Conservation (phyloP, 2,888 invertebrate genomes). For the Dolichopus griseipennis region DNA sequence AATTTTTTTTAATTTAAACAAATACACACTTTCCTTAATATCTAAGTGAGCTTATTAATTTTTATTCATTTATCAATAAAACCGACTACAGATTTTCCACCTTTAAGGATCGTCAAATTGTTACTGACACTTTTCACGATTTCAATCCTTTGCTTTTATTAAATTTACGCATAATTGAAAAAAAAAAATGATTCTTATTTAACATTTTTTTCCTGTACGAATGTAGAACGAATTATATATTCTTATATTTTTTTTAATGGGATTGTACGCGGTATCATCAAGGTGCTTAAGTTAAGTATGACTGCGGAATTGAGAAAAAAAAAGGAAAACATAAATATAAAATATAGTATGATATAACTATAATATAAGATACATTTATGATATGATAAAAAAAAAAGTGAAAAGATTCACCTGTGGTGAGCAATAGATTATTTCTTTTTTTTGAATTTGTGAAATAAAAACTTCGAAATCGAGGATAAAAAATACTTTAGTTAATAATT, state of each 20-base stretch:
- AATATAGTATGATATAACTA: background rate
- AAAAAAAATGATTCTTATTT: too few species aligned
- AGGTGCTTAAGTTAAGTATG: background rate
- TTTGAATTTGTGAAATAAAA: background rate
- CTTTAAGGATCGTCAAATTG: too few species aligned
- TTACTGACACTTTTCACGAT: too few species aligned
- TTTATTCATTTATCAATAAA: too few species aligned
- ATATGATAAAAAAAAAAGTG: background rate
- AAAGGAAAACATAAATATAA: background rate
- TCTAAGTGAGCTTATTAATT: too few species aligned
- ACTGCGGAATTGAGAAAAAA: background rate
- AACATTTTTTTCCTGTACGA: too few species aligned
- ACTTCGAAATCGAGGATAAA: background rate
- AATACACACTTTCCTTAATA: too few species aligned
- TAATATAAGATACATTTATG: background rate
- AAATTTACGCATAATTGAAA: too few species aligned
- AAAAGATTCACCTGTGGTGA: background rate
- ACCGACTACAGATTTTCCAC: too few species aligned
- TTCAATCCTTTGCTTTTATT: too few species aligned
- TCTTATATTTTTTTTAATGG: background rate
- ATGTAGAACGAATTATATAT: too few species aligned
- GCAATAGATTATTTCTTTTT: background rate
- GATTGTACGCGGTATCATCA: background rate
- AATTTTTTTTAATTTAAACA: too few species aligned
- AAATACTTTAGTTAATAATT: background rate